Evolutionary conservation across 2,113 vertebrate species (phyloP).

Genomic region (Hemichromis elongatus): DNA sequence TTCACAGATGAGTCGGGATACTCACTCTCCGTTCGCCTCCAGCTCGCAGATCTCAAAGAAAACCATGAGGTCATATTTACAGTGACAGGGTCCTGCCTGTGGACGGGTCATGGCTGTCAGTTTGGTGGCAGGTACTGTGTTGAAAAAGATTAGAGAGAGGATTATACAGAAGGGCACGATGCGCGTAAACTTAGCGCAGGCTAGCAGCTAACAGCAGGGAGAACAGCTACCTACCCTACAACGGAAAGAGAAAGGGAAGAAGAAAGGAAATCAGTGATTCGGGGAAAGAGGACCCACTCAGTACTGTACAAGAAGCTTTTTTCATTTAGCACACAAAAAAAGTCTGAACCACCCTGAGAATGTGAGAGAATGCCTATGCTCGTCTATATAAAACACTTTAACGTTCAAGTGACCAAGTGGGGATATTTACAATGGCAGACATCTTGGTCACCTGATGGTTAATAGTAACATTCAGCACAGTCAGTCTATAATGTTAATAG

Average conservation of each 20-base stretch:
- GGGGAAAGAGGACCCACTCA: conserved; percentile 1
- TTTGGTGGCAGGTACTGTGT: conserved; percentile 93
- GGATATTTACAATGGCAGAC: background rate
- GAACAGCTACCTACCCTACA: conserved; percentile 18
- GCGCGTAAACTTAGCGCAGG: background rate
- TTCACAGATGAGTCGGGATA: conserved; percentile 10
- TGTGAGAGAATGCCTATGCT: background rate
- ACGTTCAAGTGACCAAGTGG: background rate
- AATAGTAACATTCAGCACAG: background rate
- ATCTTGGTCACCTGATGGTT: background rate
- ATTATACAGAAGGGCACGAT: background rate
- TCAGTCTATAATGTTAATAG: background rate
- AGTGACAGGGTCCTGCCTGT: conserved; percentile 85
- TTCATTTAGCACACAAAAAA: background rate
- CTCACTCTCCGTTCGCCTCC: conserved; percentile 97
- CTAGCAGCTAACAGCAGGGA: background rate
- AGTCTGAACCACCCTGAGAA: background rate
- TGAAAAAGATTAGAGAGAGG: background rate
- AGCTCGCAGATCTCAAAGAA: conserved; percentile 98
- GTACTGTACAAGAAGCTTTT: background rate
- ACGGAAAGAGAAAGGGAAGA: conserved; percentile 31
- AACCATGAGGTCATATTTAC: conserved; percentile 95
- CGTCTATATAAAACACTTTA: background rate
- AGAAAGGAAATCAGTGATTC: conserved; percentile 24
- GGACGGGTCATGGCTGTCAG: conserved; percentile 85